Evolutionary conservation across 2,888 invertebrate species (phyloP).

Genomic region (Biston stratarius): DNA sequence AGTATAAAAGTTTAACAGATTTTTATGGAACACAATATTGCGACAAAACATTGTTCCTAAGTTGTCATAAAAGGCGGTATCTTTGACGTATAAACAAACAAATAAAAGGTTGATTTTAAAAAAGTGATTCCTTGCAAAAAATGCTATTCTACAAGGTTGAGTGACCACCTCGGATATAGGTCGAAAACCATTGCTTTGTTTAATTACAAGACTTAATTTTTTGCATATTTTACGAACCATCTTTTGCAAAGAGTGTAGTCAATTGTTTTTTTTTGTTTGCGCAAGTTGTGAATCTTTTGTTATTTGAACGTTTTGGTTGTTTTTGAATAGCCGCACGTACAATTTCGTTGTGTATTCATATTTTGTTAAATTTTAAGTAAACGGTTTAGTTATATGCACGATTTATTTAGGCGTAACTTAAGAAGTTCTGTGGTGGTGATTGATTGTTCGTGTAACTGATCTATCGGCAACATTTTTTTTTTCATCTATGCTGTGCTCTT

Average conservation of each 20-base stretch:
- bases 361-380: constrained; percentile 23
- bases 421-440: too few species aligned
- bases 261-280: constrained; percentile 70
- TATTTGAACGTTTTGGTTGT: constrained; percentile 30
- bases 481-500: neutral
- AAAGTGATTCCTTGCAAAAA: constrained; percentile 54
- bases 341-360: constrained; percentile 26
- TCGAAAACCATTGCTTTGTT: constrained; percentile 51
- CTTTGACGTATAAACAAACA: constrained; percentile 48
- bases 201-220: constrained; percentile 62
- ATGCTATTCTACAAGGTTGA: constrained; percentile 27
- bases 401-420: constrained; percentile 8
- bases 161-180: constrained; percentile 60
- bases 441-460: too few species aligned
- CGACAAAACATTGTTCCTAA: neutral
- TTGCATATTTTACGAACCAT: constrained; percentile 66
- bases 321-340: constrained; percentile 25
- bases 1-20: too few species aligned
- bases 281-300: constrained; percentile 52
- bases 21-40: too few species aligned
- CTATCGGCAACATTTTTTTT: neutral
- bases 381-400: constrained; percentile 16
- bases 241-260: constrained; percentile 69
- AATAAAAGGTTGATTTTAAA: constrained; percentile 40
- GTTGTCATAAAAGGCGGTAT: constrained; percentile 38